A percentile compares a stretch with the other conserved stretches of the same genome.
phyloP scores from a whole-genome alignment of 2,113 vertebrate genomes.

The Oxygymnocypris stewartii region DNA sequence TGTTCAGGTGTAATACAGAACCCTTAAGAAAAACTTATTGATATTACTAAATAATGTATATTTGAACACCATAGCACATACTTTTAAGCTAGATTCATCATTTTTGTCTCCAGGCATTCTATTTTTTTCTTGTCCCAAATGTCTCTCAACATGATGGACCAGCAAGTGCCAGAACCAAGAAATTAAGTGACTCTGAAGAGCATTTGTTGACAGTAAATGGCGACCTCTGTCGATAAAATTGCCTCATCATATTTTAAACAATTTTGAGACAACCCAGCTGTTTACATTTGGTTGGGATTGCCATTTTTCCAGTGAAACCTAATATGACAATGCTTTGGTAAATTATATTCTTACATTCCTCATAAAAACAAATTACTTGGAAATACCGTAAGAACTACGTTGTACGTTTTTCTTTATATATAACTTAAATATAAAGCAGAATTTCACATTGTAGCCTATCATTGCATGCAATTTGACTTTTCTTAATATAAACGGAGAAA shows the following conservation, averaged over 20 bases:
- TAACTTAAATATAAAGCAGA: not conserved
- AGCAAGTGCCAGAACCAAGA: not conserved
- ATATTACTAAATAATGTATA: not conserved
- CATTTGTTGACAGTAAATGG: slow-evolving; percentile 12
- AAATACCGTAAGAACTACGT: not conserved
- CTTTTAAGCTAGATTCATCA: not conserved
- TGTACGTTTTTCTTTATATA: not conserved
- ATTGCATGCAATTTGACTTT: not conserved
- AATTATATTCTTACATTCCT: not conserved
- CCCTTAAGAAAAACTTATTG: not conserved
- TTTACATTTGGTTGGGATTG: slow-evolving; percentile 47
- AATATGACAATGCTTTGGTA: not conserved
- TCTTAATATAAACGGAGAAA: not conserved
- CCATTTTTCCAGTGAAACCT: not conserved
- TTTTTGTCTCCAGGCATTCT: not conserved
- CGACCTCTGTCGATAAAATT: slow-evolving; percentile 49
- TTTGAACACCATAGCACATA: not conserved
- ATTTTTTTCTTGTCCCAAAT: not conserved
- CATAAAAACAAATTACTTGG: not conserved
- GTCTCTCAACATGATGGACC: not conserved
- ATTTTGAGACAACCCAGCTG: slow-evolving; percentile 44
- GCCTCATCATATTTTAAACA: not conserved
- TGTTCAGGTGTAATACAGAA: not conserved
- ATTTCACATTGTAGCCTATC: not conserved
- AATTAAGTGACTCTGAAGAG: slow-evolving; percentile 1